phyloP scores from a whole-genome alignment of 1,140 invertebrate genomes.

The Nymphalis io region DNA sequence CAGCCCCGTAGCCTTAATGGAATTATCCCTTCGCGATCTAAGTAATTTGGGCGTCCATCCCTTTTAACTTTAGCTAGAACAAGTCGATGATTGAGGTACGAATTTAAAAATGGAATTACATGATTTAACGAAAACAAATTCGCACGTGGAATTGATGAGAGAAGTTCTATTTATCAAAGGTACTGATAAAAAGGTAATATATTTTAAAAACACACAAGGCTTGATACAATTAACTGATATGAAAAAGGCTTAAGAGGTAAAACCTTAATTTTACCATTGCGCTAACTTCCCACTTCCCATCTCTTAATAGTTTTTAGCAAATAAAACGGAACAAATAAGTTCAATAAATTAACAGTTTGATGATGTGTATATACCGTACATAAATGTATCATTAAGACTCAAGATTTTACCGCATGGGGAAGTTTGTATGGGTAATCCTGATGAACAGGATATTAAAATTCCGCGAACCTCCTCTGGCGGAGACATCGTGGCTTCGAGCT shows the following conservation, averaged over 20 bases:
- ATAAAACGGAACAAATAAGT: too few species aligned
- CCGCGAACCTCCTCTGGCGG: conserved; percentile 35
- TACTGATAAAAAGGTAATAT: too few species aligned
- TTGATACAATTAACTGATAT: too few species aligned
- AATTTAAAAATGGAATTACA: not conserved
- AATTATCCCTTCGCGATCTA: conserved; percentile 57
- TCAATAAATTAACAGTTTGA: too few species aligned
- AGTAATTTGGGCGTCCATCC: conserved; percentile 49
- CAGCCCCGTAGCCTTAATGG: conserved; percentile 44
- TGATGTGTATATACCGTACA: not conserved
- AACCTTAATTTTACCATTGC: too few species aligned
- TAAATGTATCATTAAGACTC: conserved; percentile 3
- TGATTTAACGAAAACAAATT: not conserved
- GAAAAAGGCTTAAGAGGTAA: too few species aligned
- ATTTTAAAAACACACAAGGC: too few species aligned
- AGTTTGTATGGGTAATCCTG: conserved; percentile 35
- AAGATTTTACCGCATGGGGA: conserved; percentile 9
- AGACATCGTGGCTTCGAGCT: conserved; percentile 28
- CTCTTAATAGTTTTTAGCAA: too few species aligned
- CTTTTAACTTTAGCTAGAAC: conserved; percentile 17
- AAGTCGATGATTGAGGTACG: conserved; percentile 11
- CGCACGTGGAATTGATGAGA: too few species aligned
- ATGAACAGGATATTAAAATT: conserved; percentile 51
- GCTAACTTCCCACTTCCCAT: too few species aligned
- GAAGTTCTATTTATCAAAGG: too few species aligned